These are phyloP conservation scores for Mactra quadrangularis DNA, from an alignment of 1,140 invertebrate species.

Conservation along the genomic window DNA sequence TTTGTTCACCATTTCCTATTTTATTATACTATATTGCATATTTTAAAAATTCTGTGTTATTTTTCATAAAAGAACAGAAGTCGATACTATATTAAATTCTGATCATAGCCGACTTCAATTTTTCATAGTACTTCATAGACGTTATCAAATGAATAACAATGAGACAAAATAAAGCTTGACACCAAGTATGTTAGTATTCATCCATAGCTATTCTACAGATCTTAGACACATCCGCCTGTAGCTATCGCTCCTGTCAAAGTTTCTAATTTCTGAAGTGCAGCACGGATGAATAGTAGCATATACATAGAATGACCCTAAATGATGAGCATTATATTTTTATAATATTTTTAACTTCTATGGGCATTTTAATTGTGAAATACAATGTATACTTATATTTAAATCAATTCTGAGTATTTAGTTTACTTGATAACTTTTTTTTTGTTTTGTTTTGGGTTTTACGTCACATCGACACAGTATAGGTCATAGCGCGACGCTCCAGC, in stretches of 20 bases:
- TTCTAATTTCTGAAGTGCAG: slow-evolving; percentile 14
- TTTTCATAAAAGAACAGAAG: too few relatives aligned
- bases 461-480: background rate
- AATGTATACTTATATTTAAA: slow-evolving; percentile 17
- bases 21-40: too few relatives aligned
- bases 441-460: background rate
- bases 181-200: too few relatives aligned
- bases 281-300: slow-evolving; percentile 22
- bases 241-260: too few relatives aligned
- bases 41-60: too few relatives aligned
- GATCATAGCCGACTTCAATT: slow-evolving; percentile 18
- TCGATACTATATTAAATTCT: slow-evolving; percentile 21
- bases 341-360: slow-evolving; percentile 9
- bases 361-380: slow-evolving; percentile 15
- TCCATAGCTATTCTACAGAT: slow-evolving; percentile 15
- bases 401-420: slow-evolving; percentile 30
- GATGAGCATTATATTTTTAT: slow-evolving; percentile 24
- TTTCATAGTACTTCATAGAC: slow-evolving; percentile 23
- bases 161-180: too few relatives aligned
- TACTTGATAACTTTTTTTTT: slow-evolving; percentile 10
- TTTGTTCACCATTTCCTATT: slow-evolving; percentile 23
- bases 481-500: slow-evolving; percentile 7
- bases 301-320: slow-evolving; percentile 15
- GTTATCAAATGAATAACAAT: slow-evolving; percentile 11
- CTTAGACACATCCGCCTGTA: slow-evolving; percentile 8